phyloP scores from a whole-genome alignment of 2,797 vertebrate genomes.

The Danio jaintianensis region DNA sequence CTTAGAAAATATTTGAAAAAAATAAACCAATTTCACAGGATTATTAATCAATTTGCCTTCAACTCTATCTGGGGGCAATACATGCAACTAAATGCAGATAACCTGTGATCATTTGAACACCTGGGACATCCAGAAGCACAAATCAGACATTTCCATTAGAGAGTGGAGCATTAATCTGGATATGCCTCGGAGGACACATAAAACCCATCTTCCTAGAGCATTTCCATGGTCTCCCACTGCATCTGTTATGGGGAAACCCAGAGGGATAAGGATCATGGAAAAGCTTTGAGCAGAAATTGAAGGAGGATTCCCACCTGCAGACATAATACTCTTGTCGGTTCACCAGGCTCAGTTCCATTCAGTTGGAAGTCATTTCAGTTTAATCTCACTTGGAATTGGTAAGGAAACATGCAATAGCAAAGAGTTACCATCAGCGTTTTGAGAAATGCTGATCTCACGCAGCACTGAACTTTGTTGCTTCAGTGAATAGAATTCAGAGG shows the following conservation, averaged over 20 bases:
- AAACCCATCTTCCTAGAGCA: conserved; percentile 65
- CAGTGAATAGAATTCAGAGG: not conserved
- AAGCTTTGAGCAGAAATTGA: conserved; percentile 20
- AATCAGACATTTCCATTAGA: conserved; percentile 63
- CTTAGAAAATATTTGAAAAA: no score
- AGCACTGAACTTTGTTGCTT: not conserved
- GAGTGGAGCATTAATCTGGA: conserved; percentile 69
- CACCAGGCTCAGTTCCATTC: conserved; percentile 16
- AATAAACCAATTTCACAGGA: no score
- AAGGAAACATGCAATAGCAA: not conserved
- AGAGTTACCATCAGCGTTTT: not conserved
- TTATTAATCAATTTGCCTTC: no score
- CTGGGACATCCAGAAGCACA: conserved; percentile 62
- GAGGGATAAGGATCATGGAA: not conserved
- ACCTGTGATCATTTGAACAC: conserved; percentile 48
- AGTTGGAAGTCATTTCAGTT: conserved; percentile 15
- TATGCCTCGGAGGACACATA: conserved; percentile 59
- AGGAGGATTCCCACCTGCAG: conserved; percentile 41
- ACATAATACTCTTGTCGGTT: conserved; percentile 1
- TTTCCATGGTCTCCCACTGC: conserved; percentile 49
- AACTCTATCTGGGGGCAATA: not conserved
- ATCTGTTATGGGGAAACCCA: not conserved
- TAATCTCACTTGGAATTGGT: conserved; percentile 26
- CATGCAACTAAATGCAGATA: conserved; percentile 1
- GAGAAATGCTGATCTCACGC: not conserved